Base-by-base conservation (phyloP, 2,797 vertebrate species). In the Sebastes diaconus region DNA sequence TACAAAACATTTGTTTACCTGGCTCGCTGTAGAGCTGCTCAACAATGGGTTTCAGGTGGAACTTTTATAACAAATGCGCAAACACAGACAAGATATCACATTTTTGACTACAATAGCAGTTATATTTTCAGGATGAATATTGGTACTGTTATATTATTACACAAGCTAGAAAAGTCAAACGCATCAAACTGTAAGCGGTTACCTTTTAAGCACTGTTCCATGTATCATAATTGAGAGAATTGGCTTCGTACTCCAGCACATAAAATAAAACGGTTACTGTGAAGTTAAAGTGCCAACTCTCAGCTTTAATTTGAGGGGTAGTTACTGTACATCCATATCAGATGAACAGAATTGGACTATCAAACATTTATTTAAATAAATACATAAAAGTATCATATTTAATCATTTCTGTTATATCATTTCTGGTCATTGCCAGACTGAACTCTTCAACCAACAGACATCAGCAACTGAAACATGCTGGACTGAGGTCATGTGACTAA, bases 1-100 rank as follows among this genome's bases (percentile, higher is more conserved):
- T 80, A 73, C 66, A 71, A 84, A 84, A 84, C 77, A 88, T 54
- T 72, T 79, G 67, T 83, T 84, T 74, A 73, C 68, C 34, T 2
- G 7, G 13, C 50, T 73, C 67, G 29, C 29, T 39, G 58, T 63
- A 42, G 42, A 73, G 46, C n/a, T 13, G 54, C 76, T 77, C 65
- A 60, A 6, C 65, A 54, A 24, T 14, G 18, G 25, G 29, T 58
- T 83, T 58, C 29, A 78, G 75, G 42, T 79, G 52, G 52, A 52
- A 64, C 39, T 68, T 61, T 78, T 25, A 55, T 3, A 71, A 71
- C 13, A 39, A n/a, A 27, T 14, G 7, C 7, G 39, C 32, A 75
- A 9, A 52, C 14, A 73, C 20, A 58, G 22, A 29, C 29, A 50
- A 20, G 14, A 60, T 30, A 57, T 39, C 9, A 30, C 29, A 65